Evolutionary conservation across 2,888 invertebrate genomes (phyloP).

Genomic region (Melanchra persicariae): DNA sequence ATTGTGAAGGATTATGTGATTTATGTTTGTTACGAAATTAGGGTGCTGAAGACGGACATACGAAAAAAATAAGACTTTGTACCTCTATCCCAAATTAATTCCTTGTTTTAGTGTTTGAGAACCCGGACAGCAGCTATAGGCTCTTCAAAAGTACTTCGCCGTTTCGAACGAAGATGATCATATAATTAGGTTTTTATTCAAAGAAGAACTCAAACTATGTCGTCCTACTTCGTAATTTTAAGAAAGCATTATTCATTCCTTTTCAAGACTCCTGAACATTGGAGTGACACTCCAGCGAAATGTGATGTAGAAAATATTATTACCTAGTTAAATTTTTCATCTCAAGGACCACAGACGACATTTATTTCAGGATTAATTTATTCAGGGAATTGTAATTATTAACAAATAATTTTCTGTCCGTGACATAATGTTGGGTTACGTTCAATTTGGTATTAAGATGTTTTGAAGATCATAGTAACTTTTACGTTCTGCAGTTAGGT

Average conservation of each 20-base stretch:
- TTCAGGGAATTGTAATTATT: not conserved
- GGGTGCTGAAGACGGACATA: no score
- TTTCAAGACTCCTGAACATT: slow-evolving; percentile 51
- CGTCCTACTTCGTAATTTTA: slow-evolving; percentile 50
- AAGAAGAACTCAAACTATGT: slow-evolving; percentile 43
- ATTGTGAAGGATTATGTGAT: no score
- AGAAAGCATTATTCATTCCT: slow-evolving; percentile 52
- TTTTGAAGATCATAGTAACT: not conserved
- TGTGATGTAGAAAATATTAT: slow-evolving; percentile 45
- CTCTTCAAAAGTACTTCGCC: not conserved
- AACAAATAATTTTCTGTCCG: not conserved
- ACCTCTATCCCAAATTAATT: not conserved
- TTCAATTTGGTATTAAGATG: not conserved
- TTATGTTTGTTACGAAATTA: no score
- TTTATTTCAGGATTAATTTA: slow-evolving; percentile 27
- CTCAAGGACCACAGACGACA: not conserved
- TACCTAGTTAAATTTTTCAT: slow-evolving; percentile 27
- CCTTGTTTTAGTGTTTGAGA: not conserved
- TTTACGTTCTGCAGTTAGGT: no score
- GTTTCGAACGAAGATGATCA: slow-evolving; percentile 14
- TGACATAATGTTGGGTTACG: not conserved
- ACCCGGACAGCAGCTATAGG: no score
- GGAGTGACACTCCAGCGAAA: slow-evolving; percentile 55
- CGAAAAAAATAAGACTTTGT: no score
- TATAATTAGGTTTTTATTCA: slow-evolving; percentile 39